These are phyloP conservation scores for Balanococcus diminutus DNA, from an alignment of 2,888 invertebrate species.

Conservation along the genomic window DNA sequence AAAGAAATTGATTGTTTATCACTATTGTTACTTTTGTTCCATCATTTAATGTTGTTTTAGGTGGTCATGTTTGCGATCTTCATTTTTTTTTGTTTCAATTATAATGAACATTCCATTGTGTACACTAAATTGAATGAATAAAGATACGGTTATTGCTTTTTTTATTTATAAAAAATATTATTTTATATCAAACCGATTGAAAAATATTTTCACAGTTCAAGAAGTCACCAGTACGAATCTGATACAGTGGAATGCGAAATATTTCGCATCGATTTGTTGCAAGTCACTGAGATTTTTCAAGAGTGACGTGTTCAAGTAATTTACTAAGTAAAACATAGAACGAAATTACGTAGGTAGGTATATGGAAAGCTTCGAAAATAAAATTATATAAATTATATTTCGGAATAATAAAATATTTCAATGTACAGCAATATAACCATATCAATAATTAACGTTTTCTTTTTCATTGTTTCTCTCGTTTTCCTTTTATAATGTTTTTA, in stretches of 20 bases:
- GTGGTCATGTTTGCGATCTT: background rate
- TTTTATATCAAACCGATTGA: background rate
- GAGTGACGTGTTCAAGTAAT: background rate
- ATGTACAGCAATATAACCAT: conserved; percentile 38
- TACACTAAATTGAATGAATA: background rate
- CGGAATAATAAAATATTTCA: conserved; percentile 41
- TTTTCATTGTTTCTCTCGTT: background rate
- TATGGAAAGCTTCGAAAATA: background rate
- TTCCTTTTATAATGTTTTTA: background rate
- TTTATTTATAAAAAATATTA: background rate
- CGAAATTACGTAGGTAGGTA: too few relatives aligned
- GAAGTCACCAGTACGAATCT: too few relatives aligned
- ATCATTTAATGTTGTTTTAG: background rate
- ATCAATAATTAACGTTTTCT: conserved; percentile 14
- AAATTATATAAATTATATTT: conserved; percentile 43
- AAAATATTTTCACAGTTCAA: too few relatives aligned
- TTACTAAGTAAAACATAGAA: background rate
- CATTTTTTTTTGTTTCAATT: background rate
- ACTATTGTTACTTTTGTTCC: background rate
- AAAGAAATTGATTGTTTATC: background rate
- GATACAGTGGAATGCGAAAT: too few relatives aligned
- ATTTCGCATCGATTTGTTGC: too few relatives aligned
- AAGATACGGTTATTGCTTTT: background rate
- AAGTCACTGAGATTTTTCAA: too few relatives aligned
- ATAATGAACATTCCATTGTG: conserved; percentile 13